These are phyloP conservation scores for Pilophorus perplexus DNA, from an alignment of 2,888 invertebrate species.

Conservation along the genomic window DNA sequence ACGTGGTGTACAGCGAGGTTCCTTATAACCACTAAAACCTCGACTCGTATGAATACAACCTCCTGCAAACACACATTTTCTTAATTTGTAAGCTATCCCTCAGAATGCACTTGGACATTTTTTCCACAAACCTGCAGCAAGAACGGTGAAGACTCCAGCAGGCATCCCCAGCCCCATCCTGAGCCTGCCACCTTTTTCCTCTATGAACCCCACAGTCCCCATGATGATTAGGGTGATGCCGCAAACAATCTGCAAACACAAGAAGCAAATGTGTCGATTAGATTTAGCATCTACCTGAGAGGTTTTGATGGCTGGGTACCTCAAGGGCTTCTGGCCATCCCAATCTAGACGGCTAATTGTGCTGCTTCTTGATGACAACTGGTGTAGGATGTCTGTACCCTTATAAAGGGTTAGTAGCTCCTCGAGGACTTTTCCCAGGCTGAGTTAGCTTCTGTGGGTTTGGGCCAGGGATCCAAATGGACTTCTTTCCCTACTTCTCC, in stretches of 20 bases:
- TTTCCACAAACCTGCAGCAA: constrained; percentile 55
- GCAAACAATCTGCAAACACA: constrained; percentile 57
- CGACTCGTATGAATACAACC: constrained; percentile 50
- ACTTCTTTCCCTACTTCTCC: too few relatives aligned
- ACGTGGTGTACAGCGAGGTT: constrained; percentile 48
- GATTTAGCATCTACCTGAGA: too few relatives aligned
- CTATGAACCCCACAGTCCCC: constrained; percentile 60
- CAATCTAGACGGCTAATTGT: too few relatives aligned
- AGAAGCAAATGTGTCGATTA: too few relatives aligned
- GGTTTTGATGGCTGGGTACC: too few relatives aligned
- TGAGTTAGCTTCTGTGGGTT: too few relatives aligned
- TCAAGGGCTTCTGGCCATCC: too few relatives aligned
- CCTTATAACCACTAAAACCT: constrained; percentile 50
- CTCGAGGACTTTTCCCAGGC: too few relatives aligned
- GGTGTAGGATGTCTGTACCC: too few relatives aligned
- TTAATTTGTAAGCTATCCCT: background rate
- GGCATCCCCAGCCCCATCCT: constrained; percentile 59
- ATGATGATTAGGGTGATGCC: constrained; percentile 60
- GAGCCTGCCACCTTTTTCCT: constrained; percentile 56
- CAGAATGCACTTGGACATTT: background rate
- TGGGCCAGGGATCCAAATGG: too few relatives aligned
- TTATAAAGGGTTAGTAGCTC: too few relatives aligned
- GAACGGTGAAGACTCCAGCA: constrained; percentile 58
- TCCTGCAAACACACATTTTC: constrained; percentile 44
- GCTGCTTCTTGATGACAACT: too few relatives aligned